phyloP scores from a whole-genome alignment of 2,888 invertebrate species.

The Ametastegia equiseti region DNA sequence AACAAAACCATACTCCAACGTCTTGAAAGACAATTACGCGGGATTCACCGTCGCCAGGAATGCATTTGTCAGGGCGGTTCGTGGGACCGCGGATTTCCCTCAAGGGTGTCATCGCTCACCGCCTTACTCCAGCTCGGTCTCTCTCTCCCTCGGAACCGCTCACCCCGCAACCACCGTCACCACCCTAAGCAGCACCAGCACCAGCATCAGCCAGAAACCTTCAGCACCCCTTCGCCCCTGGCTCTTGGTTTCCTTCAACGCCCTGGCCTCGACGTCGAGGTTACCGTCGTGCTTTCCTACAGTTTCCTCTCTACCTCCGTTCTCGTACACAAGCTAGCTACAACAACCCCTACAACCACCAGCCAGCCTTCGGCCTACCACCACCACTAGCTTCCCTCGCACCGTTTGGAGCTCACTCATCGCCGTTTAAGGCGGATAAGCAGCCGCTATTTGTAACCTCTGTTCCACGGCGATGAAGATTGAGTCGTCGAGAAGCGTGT shows the following conservation, averaged over 20 bases:
- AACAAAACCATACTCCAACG: conserved; percentile 27
- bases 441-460: conserved; percentile 57
- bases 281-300: conserved; percentile 26
- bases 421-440: conserved; percentile 58
- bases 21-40: conserved; percentile 46
- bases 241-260: conserved; percentile 35
- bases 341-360: conserved; percentile 35
- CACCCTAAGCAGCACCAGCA: conserved; percentile 20
- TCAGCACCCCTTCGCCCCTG: background rate
- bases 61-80: conserved; percentile 64
- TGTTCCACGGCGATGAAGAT: conserved; percentile 51
- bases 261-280: conserved; percentile 18
- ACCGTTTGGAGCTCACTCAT: conserved; percentile 53
- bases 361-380: conserved; percentile 40
- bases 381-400: conserved; percentile 33
- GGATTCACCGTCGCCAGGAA: conserved; percentile 54
- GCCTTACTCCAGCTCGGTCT: background rate
- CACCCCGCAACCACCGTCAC: background rate
- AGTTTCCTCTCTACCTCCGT: background rate
- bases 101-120: conserved; percentile 65
- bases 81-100: conserved; percentile 65
- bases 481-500: conserved; percentile 45
- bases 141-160: conserved; percentile 13
- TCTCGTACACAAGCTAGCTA: conserved; percentile 15
- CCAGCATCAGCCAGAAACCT: conserved; percentile 23